These are phyloP conservation scores for Cyrtonyx montezumae DNA, from an alignment of 2,113 vertebrate species.

Conservation along the genomic window DNA sequence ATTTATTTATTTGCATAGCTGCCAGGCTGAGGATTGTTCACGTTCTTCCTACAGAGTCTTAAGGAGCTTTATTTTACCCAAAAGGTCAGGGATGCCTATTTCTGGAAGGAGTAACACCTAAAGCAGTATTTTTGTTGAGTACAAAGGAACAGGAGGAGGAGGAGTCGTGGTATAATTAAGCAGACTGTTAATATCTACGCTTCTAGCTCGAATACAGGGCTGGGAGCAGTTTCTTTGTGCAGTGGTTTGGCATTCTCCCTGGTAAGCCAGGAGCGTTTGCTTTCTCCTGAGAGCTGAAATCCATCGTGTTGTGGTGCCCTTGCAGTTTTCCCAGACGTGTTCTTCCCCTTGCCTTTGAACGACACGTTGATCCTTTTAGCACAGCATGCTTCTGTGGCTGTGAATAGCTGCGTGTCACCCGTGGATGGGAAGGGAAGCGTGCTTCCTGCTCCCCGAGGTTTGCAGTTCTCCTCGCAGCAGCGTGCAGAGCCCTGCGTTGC, in stretches of 20 bases:
- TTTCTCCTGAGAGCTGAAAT: neutral
- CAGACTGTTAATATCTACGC: neutral
- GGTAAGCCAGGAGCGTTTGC: neutral
- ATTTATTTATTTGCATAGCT: neutral
- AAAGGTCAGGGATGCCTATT: neutral
- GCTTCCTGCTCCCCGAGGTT: neutral
- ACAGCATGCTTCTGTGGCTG: neutral
- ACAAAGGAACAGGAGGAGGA: neutral
- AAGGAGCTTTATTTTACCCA: neutral
- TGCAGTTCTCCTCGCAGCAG: neutral
- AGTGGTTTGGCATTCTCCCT: neutral
- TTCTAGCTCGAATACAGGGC: neutral
- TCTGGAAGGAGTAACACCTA: neutral
- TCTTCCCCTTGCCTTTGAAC: neutral
- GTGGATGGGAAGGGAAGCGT: neutral
- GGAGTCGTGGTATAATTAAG: neutral
- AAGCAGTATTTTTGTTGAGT: neutral
- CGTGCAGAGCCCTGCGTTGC: neutral
- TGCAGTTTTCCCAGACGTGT: neutral
- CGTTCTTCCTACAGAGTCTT: neutral
- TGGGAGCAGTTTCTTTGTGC: neutral
- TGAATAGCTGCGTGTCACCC: neutral
- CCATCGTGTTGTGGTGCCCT: neutral
- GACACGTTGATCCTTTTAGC: fast-evolving
- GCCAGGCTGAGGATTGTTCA: neutral